phyloP scores from a whole-genome alignment of 2,113 vertebrate species.

The Otis tarda region DNA sequence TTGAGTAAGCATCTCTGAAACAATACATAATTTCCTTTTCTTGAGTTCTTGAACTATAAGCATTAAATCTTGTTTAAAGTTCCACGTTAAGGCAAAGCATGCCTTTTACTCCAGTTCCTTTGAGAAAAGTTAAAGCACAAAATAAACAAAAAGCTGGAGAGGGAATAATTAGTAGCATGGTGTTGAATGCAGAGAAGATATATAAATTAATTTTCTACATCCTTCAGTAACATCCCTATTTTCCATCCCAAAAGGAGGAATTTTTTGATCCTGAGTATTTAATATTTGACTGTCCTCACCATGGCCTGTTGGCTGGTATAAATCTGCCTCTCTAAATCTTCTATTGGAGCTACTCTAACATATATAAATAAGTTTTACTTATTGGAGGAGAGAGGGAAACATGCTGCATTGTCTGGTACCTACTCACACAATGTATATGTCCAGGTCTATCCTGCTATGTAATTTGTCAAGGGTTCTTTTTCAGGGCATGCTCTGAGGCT shows the following conservation, averaged over 20 bases:
- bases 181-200: neutral
- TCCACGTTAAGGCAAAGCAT: neutral
- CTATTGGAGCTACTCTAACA: neutral
- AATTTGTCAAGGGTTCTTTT: neutral
- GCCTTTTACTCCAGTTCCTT: neutral
- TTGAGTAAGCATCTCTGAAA: neutral
- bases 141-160: neutral
- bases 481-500: neutral
- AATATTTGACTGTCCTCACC: neutral
- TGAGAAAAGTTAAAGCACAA: neutral
- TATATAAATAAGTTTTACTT: neutral
- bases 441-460: neutral
- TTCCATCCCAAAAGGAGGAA: neutral
- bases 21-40: neutral
- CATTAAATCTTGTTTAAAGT: neutral
- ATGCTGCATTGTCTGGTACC: neutral
- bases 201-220: neutral
- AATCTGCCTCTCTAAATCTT: neutral
- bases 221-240: neutral
- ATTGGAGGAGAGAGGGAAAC: neutral
- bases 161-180: neutral
- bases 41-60: neutral
- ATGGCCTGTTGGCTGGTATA: neutral
- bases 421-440: neutral
- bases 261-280: neutral